A percentile compares a stretch with the other conserved stretches of the same genome.
These are phyloP conservation scores for Neolamprologus toae DNA, from an alignment of 2,113 vertebrate genomes.

Conservation along the genomic window DNA sequence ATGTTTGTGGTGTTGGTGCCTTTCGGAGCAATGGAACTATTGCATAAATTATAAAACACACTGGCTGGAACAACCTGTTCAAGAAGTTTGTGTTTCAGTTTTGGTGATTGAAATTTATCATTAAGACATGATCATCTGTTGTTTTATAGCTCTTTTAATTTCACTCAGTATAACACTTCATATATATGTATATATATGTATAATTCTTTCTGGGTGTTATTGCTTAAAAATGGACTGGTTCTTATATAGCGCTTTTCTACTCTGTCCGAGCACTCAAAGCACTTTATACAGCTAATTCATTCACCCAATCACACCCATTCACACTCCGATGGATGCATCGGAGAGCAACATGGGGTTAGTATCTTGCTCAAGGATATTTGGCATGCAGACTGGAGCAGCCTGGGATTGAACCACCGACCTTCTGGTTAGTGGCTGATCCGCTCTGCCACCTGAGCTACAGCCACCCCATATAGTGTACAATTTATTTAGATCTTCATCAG, in stretches of 20 bases:
- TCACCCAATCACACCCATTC: too few relatives aligned
- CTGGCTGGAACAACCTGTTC: not conserved
- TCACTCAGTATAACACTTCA: not conserved
- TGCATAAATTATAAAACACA: not conserved
- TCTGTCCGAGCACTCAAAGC: too few relatives aligned
- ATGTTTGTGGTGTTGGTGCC: not conserved
- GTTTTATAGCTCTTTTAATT: fast-evolving
- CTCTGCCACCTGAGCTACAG: too few relatives aligned
- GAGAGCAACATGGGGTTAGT: too few relatives aligned
- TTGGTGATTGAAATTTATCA: not conserved
- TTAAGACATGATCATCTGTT: not conserved
- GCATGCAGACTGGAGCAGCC: too few relatives aligned
- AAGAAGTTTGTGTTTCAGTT: fast-evolving
- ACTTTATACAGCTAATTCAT: too few relatives aligned
- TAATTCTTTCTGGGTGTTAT: not conserved
- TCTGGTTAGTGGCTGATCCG: too few relatives aligned
- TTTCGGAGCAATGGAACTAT: not conserved
- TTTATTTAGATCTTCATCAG: not conserved
- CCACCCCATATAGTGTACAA: not conserved
- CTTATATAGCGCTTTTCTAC: too few relatives aligned
- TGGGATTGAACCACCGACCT: too few relatives aligned
- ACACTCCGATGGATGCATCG: too few relatives aligned
- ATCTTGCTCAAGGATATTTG: too few relatives aligned
- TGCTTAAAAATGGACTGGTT: not conserved
- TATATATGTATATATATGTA: not conserved